Evolutionary conservation across 2,113 vertebrate genomes (phyloP), one percentile per base, ranked within the genome.

Genomic region (Ceratotherium simum): DNA sequence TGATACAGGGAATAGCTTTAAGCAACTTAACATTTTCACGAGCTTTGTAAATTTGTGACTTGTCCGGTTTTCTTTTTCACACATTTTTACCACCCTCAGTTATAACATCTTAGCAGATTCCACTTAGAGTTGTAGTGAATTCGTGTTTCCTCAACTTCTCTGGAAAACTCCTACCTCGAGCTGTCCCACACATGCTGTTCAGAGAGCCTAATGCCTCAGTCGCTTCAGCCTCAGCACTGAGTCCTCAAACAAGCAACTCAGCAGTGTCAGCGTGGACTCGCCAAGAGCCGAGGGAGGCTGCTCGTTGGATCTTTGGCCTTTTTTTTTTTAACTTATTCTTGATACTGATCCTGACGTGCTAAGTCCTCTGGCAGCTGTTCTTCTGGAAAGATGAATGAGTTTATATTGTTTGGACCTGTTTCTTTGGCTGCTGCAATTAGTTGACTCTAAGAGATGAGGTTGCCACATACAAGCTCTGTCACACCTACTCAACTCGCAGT

Each of bases 401-500:
- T 31, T 51, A 3, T 42, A 0, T 29, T 16, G 3, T 80, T 33
- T 5, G 16, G 39, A 60, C 21, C 0, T 2, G 18, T 18, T 36
- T 54, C 82, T 76, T n/a, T 58, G 48, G 31, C 18, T 25, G 64
- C 65, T 3, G 0, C 65, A 18, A 1, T 21, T 25, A 11, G 21
- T 3, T 56, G 72, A 9, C 11, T 39, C 21, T 6, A 4, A 11
- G 54, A 2, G 4, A 1, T 0, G 3, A 21, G 25, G 6, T 27
- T 0, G 2, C 51, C 25, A 0, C 7, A 0, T 7, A 2, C 54
- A 13, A 4, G 9, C 25, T 16, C 12, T 27, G 25, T 36, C 39
- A 0, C 23, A 7, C 17, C 11, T 18, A 4, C 64, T 0, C 6
- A 2, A 3, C 23, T 4, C 51, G 8, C 3, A 5, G 51, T 39